Conservation (phyloP, 1,140 invertebrate species). For the Leptinotarsa lineolata region DNA sequence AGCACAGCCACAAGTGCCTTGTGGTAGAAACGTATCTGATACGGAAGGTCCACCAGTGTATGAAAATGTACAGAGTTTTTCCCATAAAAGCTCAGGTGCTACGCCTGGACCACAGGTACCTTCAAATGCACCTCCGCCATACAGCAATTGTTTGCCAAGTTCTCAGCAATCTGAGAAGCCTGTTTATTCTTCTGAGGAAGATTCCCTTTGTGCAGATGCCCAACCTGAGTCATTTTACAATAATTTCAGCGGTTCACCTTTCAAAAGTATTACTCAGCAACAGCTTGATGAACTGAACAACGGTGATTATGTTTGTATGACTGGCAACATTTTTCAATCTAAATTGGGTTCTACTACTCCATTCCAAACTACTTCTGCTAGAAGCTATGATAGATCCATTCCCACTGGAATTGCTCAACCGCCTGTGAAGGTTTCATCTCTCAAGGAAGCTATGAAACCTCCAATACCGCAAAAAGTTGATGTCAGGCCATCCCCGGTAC, state of each 20-base stretch:
- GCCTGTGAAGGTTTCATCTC: slow-evolving; percentile 45
- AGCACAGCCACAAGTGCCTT: slow-evolving; percentile 65
- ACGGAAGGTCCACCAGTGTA: slow-evolving; percentile 64
- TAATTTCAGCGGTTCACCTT: slow-evolving; percentile 37
- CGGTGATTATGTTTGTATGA: slow-evolving; percentile 75
- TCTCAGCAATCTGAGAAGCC: slow-evolving; percentile 38
- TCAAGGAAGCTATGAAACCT: slow-evolving; percentile 39
- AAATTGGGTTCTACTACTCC: slow-evolving; percentile 48
- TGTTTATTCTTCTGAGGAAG: slow-evolving; percentile 49
- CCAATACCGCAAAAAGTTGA: slow-evolving; percentile 34
- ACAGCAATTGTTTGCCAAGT: slow-evolving; percentile 28
- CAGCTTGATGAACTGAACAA: slow-evolving; percentile 65
- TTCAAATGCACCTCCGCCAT: slow-evolving; percentile 42
- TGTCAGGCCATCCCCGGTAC: slow-evolving; percentile 47
- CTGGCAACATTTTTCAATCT: slow-evolving; percentile 60
- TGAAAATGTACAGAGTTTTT: slow-evolving; percentile 71
- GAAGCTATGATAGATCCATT: slow-evolving; percentile 52
- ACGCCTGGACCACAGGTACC: slow-evolving; percentile 50
- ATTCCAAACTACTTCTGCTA: slow-evolving; percentile 53
- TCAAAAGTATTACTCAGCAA: slow-evolving; percentile 46
- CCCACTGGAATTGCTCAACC: slow-evolving; percentile 52
- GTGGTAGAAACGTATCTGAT: slow-evolving; percentile 56
- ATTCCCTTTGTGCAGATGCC: slow-evolving; percentile 24
- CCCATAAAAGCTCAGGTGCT: slow-evolving; percentile 46
- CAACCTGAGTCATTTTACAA: slow-evolving; percentile 34